phyloP scores from a whole-genome alignment of 2,113 vertebrate genomes.

The Melospiza georgiana region DNA sequence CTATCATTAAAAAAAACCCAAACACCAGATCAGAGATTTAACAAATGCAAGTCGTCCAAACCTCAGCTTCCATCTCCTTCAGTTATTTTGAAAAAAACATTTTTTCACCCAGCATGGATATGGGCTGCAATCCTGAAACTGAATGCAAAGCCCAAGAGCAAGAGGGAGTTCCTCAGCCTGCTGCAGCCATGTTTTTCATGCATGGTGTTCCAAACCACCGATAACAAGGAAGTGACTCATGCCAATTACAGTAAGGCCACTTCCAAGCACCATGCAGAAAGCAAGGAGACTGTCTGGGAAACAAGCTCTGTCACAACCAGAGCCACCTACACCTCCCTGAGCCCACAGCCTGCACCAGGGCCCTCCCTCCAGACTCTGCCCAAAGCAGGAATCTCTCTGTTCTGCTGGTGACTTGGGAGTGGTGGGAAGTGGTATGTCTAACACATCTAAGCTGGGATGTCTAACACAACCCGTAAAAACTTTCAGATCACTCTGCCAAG shows the following conservation, averaged over 20 bases:
- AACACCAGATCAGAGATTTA: neutral
- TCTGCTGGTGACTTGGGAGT: neutral
- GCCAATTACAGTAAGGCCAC: slow-evolving; percentile 10
- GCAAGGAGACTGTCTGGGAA: slow-evolving; percentile 32
- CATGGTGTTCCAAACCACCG: neutral
- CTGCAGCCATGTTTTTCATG: neutral
- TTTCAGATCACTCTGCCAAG: neutral
- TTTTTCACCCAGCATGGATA: neutral
- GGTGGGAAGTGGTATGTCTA: neutral
- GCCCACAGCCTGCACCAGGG: neutral
- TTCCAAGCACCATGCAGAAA: slow-evolving; percentile 5
- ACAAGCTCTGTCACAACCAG: neutral
- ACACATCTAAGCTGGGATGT: neutral
- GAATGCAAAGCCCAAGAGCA: neutral
- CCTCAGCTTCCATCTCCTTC: neutral
- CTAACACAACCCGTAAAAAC: neutral
- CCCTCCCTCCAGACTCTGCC: neutral
- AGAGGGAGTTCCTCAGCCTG: neutral
- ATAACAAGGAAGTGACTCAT: slow-evolving; percentile 47
- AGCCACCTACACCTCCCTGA: neutral
- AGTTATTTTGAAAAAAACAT: neutral
- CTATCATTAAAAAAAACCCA: neutral
- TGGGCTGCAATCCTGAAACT: neutral
- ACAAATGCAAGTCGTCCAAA: neutral
- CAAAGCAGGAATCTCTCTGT: neutral